These are phyloP conservation scores for Drosophila tsacasi DNA, from an alignment of 1,140 invertebrate genomes.

Conservation along the genomic window DNA sequence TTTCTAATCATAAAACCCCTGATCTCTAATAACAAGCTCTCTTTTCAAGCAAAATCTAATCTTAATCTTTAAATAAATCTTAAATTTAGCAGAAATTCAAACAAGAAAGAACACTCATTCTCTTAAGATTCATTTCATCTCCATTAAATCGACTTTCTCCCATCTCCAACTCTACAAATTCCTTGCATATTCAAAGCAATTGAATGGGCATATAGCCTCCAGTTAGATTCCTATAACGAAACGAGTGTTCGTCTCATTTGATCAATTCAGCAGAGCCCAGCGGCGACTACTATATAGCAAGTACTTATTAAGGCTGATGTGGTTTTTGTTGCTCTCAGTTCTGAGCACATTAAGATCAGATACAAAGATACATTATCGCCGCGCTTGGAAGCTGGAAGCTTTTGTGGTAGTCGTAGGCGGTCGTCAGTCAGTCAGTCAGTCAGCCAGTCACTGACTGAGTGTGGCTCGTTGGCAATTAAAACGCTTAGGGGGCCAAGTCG, in stretches of 20 bases:
- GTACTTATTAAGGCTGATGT: slow-evolving; percentile 51
- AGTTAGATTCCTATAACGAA: slow-evolving; percentile 32
- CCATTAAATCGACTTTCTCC: slow-evolving; percentile 27
- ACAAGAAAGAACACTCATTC: not conserved
- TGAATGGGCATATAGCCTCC: slow-evolving; percentile 27
- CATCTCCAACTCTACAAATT: not conserved
- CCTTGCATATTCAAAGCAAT: slow-evolving; percentile 32
- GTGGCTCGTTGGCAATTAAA: slow-evolving; percentile 49
- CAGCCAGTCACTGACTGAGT: slow-evolving; percentile 1
- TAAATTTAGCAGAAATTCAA: not conserved
- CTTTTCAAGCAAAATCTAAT: not conserved
- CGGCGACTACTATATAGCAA: slow-evolving; percentile 41
- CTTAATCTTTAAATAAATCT: not conserved
- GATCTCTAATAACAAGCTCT: not conserved
- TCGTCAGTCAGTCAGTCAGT: slow-evolving; percentile 30
- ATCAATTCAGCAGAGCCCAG: slow-evolving; percentile 32
- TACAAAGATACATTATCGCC: slow-evolving; percentile 80
- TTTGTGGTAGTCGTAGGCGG: slow-evolving; percentile 59
- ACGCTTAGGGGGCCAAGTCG: slow-evolving; percentile 52
- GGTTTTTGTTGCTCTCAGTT: slow-evolving; percentile 24
- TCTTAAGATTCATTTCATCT: not conserved
- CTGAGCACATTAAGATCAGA: slow-evolving; percentile 78
- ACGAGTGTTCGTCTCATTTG: slow-evolving; percentile 43
- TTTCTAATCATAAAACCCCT: not conserved
- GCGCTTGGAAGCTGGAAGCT: slow-evolving; percentile 28